Evolutionary conservation across 30 jellyfish, hydroid and myxozoan species (phyloP).

Genomic region (Nemopilema nomurai): DNA sequence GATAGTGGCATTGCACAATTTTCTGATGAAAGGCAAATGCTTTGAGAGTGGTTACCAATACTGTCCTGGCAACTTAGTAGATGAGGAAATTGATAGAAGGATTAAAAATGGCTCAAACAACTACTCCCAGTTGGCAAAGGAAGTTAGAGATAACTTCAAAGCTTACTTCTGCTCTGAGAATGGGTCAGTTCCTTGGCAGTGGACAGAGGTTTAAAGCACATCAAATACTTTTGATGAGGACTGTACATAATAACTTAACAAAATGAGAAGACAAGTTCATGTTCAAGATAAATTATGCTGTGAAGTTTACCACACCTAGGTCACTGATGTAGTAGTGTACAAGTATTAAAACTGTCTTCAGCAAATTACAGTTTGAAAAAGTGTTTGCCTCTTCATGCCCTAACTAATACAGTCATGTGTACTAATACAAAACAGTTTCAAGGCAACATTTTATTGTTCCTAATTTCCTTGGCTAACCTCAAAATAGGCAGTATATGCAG

Average conservation of each 20-base stretch:
- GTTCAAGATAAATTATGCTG: constrained; percentile 7
- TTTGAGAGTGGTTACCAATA: neutral
- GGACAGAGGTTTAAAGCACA: constrained; percentile 26
- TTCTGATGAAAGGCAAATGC: constrained; percentile 31
- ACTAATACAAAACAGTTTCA: neutral
- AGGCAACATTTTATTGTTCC: constrained; percentile 7
- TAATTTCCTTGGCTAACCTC: neutral
- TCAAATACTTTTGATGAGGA: constrained; percentile 23
- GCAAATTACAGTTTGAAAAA: constrained; percentile 1
- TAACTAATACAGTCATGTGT: constrained; percentile 7
- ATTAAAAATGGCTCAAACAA: constrained; percentile 33
- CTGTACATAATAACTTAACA: neutral
- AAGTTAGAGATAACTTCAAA: constrained; percentile 3
- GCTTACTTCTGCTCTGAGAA: constrained; percentile 12
- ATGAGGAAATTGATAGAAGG: constrained; percentile 1
- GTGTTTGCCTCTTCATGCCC: neutral
- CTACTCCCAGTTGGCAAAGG: constrained; percentile 26
- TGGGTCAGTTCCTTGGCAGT: constrained; percentile 51
- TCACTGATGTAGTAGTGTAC: constrained; percentile 3
- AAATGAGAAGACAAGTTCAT: neutral
- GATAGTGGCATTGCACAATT: constrained; percentile 58
- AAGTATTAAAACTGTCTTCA: constrained; percentile 1
- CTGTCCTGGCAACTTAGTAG: constrained; percentile 25
- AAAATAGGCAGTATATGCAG: neutral
- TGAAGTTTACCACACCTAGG: constrained; percentile 14